These are phyloP conservation scores for Drosophila pseudoobscura DNA, from an alignment of 1,140 invertebrate genomes.

Conservation along the genomic window DNA sequence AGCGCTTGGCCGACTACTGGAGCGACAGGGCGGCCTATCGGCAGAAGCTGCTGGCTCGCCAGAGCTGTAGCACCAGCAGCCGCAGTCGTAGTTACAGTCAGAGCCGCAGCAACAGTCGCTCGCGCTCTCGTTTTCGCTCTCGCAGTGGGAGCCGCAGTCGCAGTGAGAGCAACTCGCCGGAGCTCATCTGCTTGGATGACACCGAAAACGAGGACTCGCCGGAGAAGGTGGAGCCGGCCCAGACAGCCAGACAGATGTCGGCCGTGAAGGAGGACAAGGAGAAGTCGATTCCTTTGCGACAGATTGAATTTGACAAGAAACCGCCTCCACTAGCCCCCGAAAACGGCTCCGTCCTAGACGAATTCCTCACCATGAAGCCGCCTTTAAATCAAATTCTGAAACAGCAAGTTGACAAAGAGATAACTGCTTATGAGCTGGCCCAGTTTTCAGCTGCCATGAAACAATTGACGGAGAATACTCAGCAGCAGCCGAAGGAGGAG, in stretches of 20 bases:
- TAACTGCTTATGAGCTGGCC: slow-evolving; percentile 5
- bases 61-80: too few relatives aligned
- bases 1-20: too few relatives aligned
- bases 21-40: too few relatives aligned
- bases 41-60: too few relatives aligned
- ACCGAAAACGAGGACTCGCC: slow-evolving; percentile 71
- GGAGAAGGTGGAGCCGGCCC: slow-evolving; percentile 41
- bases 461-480: not conserved
- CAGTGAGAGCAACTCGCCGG: slow-evolving; percentile 40
- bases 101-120: slow-evolving; percentile 19
- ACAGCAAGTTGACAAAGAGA: not conserved
- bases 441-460: slow-evolving; percentile 17
- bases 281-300: not conserved
- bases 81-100: slow-evolving; percentile 2
- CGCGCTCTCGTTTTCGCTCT: not conserved
- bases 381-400: not conserved
- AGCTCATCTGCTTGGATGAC: slow-evolving; percentile 66
- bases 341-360: slow-evolving; percentile 54
- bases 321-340: slow-evolving; percentile 12
- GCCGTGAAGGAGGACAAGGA: slow-evolving; percentile 1
- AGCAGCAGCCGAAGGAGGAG: not conserved
- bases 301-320: slow-evolving; percentile 15
- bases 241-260: not conserved
- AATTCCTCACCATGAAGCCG: slow-evolving; percentile 56
- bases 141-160: slow-evolving; percentile 27